These are phyloP conservation scores for Glossosoma conforme DNA, from an alignment of 1,140 invertebrate species.

Conservation along the genomic window DNA sequence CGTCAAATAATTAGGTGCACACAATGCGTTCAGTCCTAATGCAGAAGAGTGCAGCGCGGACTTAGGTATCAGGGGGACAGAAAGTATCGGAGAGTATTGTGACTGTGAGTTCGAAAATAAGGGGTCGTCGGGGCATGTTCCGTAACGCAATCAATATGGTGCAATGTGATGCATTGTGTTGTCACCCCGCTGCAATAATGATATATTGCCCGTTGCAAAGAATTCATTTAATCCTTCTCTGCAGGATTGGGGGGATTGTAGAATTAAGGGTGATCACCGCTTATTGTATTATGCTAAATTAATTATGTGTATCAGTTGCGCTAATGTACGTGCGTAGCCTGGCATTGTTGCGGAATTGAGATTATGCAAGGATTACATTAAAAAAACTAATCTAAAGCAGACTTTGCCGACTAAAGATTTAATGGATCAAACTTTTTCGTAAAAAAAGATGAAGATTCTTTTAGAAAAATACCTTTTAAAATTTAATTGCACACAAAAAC, in stretches of 20 bases:
- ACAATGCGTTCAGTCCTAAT: too few relatives aligned
- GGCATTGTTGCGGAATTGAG: too few relatives aligned
- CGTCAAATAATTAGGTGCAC: too few relatives aligned
- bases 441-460: too few relatives aligned
- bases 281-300: slow-evolving; percentile 3
- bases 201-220: slow-evolving; percentile 17
- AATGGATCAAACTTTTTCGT: too few relatives aligned
- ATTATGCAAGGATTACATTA: too few relatives aligned
- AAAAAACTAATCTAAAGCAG: too few relatives aligned
- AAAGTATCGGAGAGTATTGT: slow-evolving; percentile 7
- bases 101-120: slow-evolving; percentile 20
- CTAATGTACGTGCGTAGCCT: background rate
- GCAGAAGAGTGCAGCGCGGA: too few relatives aligned
- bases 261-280: slow-evolving; percentile 20
- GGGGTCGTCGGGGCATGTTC: slow-evolving; percentile 5
- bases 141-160: slow-evolving; percentile 27
- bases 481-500: too few relatives aligned
- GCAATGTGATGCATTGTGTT: slow-evolving; percentile 24
- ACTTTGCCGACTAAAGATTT: too few relatives aligned
- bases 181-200: slow-evolving; percentile 19
- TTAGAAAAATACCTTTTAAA: too few relatives aligned
- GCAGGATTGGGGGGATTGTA: slow-evolving; percentile 6
- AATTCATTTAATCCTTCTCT: slow-evolving; percentile 18
- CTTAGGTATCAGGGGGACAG: too few relatives aligned
- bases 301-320: slow-evolving; percentile 2